Evolutionary conservation across 2,888 invertebrate genomes (phyloP), one percentile per base, ranked within the genome.

Genomic region (Diaprepes abbreviatus): DNA sequence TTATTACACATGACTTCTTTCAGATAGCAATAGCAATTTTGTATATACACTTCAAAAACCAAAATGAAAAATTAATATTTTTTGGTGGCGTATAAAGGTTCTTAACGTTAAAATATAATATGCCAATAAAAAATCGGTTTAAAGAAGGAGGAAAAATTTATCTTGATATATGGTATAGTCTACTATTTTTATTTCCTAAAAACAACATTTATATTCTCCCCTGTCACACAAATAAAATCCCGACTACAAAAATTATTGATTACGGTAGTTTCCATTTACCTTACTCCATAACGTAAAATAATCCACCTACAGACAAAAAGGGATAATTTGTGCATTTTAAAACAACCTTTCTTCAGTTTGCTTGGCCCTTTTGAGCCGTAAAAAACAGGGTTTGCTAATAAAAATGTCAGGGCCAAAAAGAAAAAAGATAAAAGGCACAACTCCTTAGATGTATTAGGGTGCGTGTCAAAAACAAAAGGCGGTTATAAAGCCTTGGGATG

Each of bases 341-440:
- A 50, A 28, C 48, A 28, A 50, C 48, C 48, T 50, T 50, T 50
- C 31, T 12, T 28, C 14, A 50, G 48, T 50, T 50, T 31, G 48
- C 28, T 24, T 3, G 9, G 28, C 7, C 48, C 48, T 24, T 38
- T 28, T 16, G n/a, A 16, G 38, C 21, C 38, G 19, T 52, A 38
- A 63, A 45, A 36, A 63, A 52, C 50, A 14, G 52, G 52, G 62
- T 17, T 16, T 36, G 24, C 62, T 36, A 63, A 63, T 63, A 63
- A 52, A 63, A 38, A 43, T 63, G 62, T 63, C 62, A 52, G 31
- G 35, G 21, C 21, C 36, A 50, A 52, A 52, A 28, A 7, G 12
- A 17, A 35, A 38, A 63, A 52, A 63, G 50, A 63, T 63, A 50
- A 50, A 50, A 50, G 28, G 48, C 48, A 12, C 14, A 50, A 50